Base-by-base conservation (phyloP, 64 coral and sea anemone genomes). In the Stylophora pistillata region DNA sequence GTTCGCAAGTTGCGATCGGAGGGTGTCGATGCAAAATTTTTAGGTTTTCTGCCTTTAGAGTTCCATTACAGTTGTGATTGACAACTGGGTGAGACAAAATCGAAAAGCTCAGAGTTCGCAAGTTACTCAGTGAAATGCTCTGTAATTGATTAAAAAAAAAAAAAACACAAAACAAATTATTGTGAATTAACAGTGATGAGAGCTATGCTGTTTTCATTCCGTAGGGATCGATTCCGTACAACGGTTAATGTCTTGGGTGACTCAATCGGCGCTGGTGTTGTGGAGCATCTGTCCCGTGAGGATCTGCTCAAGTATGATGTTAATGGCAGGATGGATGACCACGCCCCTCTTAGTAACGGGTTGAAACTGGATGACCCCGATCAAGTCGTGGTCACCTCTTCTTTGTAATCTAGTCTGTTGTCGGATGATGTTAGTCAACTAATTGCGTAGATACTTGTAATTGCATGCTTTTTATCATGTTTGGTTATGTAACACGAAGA, bases 241-340 rank as follows among this genome's bases (percentile, higher is more conserved):
- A 85, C 88, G 13, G 78, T 90, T 21, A 95, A 95, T 64, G 88
- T 95, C 21, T 87, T 95, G 94, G 94, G 94, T 4, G 94, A 95
- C 29, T 85, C 94, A 3, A 76, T 90, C 15, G 94, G 89, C 29
- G 85, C 85, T 10, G 94, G 94, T 18, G 69, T 95, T 26, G 78
- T 95, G 21, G 66, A 95, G 85, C 89, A 92, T 15, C 81, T 95
- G 71, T 95, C 94, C 53, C 88, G 65, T 53, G 60, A 88, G 17
- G 94, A 95, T 27, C 85, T 95, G 15, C 53, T n/a, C 20, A 64
- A 64, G 53, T 77, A 76, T 10, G 90, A 91, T 21, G 20, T 53
- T 28, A 54, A 85, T 69, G 54, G 71, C 3, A 54, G 10, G 6
- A 13, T 65, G 17, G 56, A 78, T n/a, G 72, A 69, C 4, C 13